Evolutionary conservation across 1,140 invertebrate species (phyloP), one percentile per base, ranked within the genome.

Genomic region (Formica exsecta): DNA sequence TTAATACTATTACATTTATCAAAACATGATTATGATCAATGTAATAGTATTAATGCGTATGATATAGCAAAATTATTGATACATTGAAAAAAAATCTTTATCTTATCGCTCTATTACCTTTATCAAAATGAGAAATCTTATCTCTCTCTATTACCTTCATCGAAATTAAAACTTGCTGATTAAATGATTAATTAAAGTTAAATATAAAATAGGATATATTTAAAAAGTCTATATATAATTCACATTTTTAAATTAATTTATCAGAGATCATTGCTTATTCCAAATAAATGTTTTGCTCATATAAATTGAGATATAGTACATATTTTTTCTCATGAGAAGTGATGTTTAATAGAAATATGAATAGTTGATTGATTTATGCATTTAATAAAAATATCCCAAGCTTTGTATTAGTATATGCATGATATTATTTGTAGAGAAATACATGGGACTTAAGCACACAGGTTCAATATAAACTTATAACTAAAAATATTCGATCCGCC

Each of bases 401-500:
- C 32, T 73, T 81, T 71, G 48, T 84, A 22, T 41, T 77, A 76
- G 62, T 22, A 19, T 73, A 32, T 86, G 88, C 88, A 89, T 86
- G 83, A 29, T 36, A 62, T 41, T 70, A 32, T 84, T 73, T 1
- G 41, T n/a, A 54, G 41, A 70, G 11, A 57, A 86, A 48, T n/a
- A 54, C 32, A 25, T 85, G 5, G 81, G 65, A 77, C 81, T 85
- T 19, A 22, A n/a, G 41, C 48, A 85, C 73, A 57, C 59, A 64
- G 44, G 19, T 85, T 51, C 61, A 77, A 85, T 51, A 19, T 85
- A 75, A 84, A 84, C 36, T 51, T 3, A 29, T 76, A 51, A 64
- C 76, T 76, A 85, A 64, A 64, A 75, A 77, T 64, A 36, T 38
- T 61, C 61, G 62, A 51, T 3, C 29, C 3, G 13, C 38, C 11